Percentiles rank a stretch among this genome's conserved stretches.
These are phyloP conservation scores for Drosophila borealis DNA, from an alignment of 2,888 invertebrate genomes.

Conservation along the genomic window DNA sequence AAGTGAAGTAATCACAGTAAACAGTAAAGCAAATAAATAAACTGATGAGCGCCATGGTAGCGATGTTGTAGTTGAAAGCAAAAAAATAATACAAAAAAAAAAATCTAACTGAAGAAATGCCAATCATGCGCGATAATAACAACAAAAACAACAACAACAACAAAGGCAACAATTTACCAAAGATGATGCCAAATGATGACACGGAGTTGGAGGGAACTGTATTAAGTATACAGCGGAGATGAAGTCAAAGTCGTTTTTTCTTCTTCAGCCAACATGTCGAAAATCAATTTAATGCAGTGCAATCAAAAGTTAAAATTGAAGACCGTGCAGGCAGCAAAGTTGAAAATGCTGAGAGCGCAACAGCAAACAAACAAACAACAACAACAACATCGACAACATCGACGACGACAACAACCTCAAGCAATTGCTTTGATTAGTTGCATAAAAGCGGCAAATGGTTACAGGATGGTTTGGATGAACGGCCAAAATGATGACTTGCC, in stretches of 20 bases:
- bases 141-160: constrained; percentile 35
- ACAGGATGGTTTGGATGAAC: constrained; percentile 19
- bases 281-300: constrained; percentile 79
- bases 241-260: constrained; percentile 27
- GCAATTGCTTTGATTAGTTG: constrained; percentile 52
- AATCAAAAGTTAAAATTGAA: constrained; percentile 75
- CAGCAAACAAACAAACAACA: constrained; percentile 28
- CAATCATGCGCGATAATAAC: constrained; percentile 78
- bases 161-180: constrained; percentile 8
- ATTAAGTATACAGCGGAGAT: constrained; percentile 24
- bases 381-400: constrained; percentile 22
- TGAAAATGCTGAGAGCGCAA: constrained; percentile 52
- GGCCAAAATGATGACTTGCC: constrained; percentile 27
- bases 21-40: constrained; percentile 66
- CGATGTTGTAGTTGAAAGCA: constrained; percentile 21
- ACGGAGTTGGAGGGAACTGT: constrained; percentile 24
- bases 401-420: constrained; percentile 12
- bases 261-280: constrained; percentile 53
- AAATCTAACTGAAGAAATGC: constrained; percentile 63
- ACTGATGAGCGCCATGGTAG: constrained; percentile 53
- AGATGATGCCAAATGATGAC: constrained; percentile 34
- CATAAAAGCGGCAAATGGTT: constrained; percentile 38
- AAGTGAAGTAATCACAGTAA: constrained; percentile 76
- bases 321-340: constrained; percentile 50
- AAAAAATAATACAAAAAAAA: constrained; percentile 3